Percentiles rank a stretch among this genome's conserved stretches.
Conservation (phyloP, 2,113 vertebrate species). For the Rhinogobius similis region DNA sequence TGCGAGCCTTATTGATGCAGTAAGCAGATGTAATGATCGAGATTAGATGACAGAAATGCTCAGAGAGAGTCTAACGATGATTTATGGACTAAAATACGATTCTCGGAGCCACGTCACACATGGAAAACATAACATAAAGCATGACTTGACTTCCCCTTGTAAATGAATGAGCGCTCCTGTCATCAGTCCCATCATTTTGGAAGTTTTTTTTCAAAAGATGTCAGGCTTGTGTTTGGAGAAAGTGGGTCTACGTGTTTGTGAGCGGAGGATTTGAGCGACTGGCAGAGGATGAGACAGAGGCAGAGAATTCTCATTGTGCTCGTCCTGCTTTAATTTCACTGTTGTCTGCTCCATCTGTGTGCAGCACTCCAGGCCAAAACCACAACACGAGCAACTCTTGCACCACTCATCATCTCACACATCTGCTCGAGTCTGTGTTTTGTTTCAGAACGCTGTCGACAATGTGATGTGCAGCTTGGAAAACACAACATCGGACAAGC, state of each 20-base stretch:
- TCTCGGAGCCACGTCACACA: too few species aligned
- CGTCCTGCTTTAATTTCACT: constrained; percentile 26
- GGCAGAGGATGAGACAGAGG: neutral
- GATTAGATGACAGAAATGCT: too few species aligned
- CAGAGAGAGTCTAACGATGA: too few species aligned
- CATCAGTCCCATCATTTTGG: neutral
- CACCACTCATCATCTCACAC: neutral
- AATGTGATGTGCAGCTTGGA: neutral
- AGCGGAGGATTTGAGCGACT: constrained; percentile 15
- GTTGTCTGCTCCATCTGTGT: constrained; percentile 31
- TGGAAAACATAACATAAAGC: neutral
- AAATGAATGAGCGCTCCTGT: neutral
- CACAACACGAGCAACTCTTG: constrained; percentile 27
- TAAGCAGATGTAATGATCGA: too few species aligned
- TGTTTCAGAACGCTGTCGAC: neutral
- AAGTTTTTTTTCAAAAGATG: neutral
- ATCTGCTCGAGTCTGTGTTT: neutral
- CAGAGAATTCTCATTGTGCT: constrained; percentile 25
- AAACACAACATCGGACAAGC: neutral
- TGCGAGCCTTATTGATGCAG: too few species aligned
- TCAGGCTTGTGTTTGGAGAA: neutral
- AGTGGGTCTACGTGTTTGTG: neutral
- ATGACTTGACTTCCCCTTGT: neutral
- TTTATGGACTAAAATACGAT: too few species aligned
- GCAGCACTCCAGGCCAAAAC: constrained; percentile 31